Evolutionary conservation across 1,140 invertebrate genomes (phyloP).

Genomic region (Trichonephila clavata): DNA sequence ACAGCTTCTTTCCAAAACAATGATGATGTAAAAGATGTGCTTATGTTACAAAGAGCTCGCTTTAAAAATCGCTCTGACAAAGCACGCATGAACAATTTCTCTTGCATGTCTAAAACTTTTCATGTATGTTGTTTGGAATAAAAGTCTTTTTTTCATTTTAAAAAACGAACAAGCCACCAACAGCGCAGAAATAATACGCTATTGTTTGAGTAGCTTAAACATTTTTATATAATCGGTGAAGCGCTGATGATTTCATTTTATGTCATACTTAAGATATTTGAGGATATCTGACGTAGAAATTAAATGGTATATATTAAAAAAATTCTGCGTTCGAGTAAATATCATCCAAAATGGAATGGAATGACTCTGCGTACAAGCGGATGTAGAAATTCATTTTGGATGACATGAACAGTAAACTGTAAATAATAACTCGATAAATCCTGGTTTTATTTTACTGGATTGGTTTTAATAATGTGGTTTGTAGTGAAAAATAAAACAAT

Average conservation of each 20-base stretch:
- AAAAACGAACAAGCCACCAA: not conserved
- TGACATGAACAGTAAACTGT: no score
- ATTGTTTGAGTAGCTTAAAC: constrained; percentile 22
- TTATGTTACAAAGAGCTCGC: not conserved
- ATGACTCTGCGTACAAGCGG: no score
- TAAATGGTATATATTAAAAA: not conserved
- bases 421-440: no score
- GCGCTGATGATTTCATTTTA: constrained; percentile 4
- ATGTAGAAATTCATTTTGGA: no score
- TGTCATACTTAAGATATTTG: not conserved
- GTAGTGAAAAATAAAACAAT: no score
- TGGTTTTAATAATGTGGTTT: no score
- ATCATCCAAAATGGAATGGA: no score
- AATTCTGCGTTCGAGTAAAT: no score
- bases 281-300: not conserved
- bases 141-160: not conserved
- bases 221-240: not conserved
- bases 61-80: constrained; percentile 8
- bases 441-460: no score
- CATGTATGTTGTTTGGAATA: not conserved
- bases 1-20: not conserved
- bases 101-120: not conserved
- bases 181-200: constrained; percentile 4
- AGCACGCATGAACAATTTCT: constrained; percentile 18
- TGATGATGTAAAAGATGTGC: not conserved